phyloP scores from a whole-genome alignment of 2,797 vertebrate species.

The Oryzias sinensis region DNA sequence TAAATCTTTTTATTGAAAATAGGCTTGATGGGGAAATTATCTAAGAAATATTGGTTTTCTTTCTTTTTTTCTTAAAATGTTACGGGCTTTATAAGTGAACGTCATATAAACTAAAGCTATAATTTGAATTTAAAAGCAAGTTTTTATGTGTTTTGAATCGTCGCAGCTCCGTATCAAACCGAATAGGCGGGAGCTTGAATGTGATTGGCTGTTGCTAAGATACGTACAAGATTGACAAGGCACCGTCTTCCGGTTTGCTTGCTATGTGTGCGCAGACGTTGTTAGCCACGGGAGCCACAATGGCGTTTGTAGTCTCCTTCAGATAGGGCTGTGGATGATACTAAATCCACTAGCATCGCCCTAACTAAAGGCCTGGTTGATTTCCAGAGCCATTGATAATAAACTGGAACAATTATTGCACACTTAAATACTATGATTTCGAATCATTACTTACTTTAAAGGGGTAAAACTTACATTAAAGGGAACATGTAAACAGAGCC shows the following conservation, averaged over 20 bases:
- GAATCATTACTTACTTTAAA: slow-evolving; percentile 77
- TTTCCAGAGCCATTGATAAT: slow-evolving; percentile 84
- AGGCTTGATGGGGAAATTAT: too few species aligned
- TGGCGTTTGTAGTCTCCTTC: slow-evolving; percentile 82
- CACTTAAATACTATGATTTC: slow-evolving; percentile 85
- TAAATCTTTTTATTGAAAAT: too few species aligned
- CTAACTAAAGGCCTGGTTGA: slow-evolving; percentile 83
- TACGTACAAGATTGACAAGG: slow-evolving; percentile 66
- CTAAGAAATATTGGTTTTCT: too few species aligned
- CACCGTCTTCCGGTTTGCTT: slow-evolving; percentile 64
- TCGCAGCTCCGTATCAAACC: slow-evolving; percentile 18
- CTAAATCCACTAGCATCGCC: slow-evolving; percentile 87
- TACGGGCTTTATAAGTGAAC: too few species aligned
- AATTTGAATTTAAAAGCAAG: neutral
- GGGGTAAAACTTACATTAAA: slow-evolving; percentile 82
- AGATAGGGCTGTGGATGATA: slow-evolving; percentile 82
- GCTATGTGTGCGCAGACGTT: slow-evolving; percentile 58
- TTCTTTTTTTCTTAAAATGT: too few species aligned
- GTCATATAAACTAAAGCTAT: too few species aligned
- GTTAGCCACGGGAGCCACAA: slow-evolving; percentile 80
- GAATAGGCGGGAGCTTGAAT: slow-evolving; percentile 47
- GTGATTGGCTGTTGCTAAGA: slow-evolving; percentile 68
- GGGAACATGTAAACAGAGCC: slow-evolving; percentile 84
- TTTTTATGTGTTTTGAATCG: slow-evolving; percentile 6
- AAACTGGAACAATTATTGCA: slow-evolving; percentile 85